These are phyloP conservation scores for Brienomyrus brachyistius DNA, from an alignment of 2,113 vertebrate genomes.

Conservation along the genomic window DNA sequence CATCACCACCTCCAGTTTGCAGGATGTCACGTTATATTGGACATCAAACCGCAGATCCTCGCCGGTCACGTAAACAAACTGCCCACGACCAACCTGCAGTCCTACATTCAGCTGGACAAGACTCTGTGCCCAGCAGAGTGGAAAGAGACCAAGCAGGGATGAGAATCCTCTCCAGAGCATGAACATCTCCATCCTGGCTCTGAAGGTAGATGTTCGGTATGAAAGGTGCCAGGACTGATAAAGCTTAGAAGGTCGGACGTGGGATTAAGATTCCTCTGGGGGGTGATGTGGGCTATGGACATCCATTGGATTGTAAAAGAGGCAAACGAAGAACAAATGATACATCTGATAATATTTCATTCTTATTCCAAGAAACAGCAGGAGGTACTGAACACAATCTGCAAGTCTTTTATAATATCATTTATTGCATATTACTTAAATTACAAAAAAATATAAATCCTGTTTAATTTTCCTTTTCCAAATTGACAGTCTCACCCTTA, in stretches of 20 bases:
- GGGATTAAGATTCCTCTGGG: not conserved
- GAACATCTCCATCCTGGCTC: conserved; percentile 18
- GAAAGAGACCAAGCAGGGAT: not conserved
- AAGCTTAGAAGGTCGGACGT: not conserved
- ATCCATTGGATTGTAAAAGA: not conserved
- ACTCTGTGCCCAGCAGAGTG: conserved; percentile 26
- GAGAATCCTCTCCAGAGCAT: conserved; percentile 23
- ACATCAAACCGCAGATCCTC: conserved; percentile 45
- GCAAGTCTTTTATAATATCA: not conserved
- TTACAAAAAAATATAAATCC: too few species aligned
- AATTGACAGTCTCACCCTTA: too few species aligned
- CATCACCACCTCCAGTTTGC: conserved; percentile 64
- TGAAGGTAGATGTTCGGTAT: not conserved
- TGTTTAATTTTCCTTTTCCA: too few species aligned
- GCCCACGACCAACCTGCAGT: conserved; percentile 48
- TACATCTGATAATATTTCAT: not conserved
- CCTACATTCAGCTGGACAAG: conserved; percentile 50
- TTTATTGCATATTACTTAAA: too few species aligned
- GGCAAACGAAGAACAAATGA: not conserved
- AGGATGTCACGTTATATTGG: conserved; percentile 34
- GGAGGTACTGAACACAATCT: not conserved
- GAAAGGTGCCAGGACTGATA: not conserved
- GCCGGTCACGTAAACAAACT: conserved; percentile 44
- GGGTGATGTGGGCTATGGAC: not conserved
- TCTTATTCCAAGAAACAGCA: not conserved